Evolutionary conservation across 2,797 vertebrate genomes (phyloP).

Genomic region (Cynopterus sphinx): DNA sequence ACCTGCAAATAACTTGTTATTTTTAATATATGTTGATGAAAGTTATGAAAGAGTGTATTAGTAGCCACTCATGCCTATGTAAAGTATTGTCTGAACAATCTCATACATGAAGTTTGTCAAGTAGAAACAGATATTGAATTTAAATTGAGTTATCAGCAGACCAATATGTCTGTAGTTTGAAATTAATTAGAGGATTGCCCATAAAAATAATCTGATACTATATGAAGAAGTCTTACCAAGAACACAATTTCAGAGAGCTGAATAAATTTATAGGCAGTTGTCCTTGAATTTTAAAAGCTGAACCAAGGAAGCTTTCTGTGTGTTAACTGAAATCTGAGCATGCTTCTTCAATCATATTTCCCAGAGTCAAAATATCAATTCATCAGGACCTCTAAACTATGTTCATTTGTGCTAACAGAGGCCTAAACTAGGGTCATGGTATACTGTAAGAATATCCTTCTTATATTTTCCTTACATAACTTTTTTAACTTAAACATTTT

Average conservation of each 20-base stretch:
- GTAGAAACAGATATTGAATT: not conserved
- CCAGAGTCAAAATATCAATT: constrained; percentile 26
- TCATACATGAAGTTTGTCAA: not conserved
- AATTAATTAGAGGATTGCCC: not conserved
- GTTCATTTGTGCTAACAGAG: not conserved
- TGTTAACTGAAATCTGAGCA: not conserved
- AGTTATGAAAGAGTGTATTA: not conserved
- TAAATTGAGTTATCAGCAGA: not conserved
- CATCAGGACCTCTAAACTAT: not conserved
- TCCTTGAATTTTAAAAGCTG: not conserved
- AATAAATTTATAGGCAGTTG: not conserved
- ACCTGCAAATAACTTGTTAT: not conserved
- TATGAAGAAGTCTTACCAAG: not conserved
- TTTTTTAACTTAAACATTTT: constrained; percentile 1
- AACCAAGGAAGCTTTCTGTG: not conserved
- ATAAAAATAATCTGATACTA: constrained; percentile 15
- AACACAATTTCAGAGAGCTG: not conserved
- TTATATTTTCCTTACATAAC: not conserved
- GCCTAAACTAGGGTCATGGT: not conserved
- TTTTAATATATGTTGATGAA: constrained; percentile 4
- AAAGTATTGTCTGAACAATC: constrained; percentile 21
- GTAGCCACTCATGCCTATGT: not conserved
- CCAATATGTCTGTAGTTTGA: not conserved
- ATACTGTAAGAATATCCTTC: not conserved
- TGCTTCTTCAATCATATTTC: not conserved